Conservation (phyloP, 2,888 invertebrate genomes). For the Parasteatoda lunata region DNA sequence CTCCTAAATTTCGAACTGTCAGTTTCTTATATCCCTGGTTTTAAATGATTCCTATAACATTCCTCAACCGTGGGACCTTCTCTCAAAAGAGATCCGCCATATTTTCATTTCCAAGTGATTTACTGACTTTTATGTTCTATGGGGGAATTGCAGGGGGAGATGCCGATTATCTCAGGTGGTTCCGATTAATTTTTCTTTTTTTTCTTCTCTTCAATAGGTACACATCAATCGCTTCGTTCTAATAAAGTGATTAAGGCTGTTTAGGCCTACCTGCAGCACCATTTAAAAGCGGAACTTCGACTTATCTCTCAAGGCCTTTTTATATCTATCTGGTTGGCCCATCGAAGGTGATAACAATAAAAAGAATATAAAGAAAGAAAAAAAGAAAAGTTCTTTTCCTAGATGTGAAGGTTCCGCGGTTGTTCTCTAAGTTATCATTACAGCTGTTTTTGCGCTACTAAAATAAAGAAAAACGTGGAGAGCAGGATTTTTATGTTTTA, state of each 20-base stretch:
- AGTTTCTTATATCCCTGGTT: background rate
- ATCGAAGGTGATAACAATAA: constrained; percentile 18
- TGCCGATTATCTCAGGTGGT: constrained; percentile 3
- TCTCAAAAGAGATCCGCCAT: background rate
- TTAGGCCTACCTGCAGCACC: constrained; percentile 1
- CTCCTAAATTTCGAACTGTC: background rate
- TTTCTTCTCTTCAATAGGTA: background rate
- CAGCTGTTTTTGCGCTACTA: constrained; percentile 2
- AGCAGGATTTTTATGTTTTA: too few species aligned
- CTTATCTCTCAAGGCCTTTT: constrained; percentile 7
- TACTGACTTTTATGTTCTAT: background rate
- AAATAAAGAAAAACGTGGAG: too few species aligned
- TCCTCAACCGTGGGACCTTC: background rate
- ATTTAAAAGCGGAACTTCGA: constrained; percentile 40
- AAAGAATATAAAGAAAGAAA: background rate
- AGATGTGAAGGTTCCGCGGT: constrained; percentile 11
- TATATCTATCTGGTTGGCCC: background rate
- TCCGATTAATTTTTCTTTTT: background rate
- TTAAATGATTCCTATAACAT: background rate
- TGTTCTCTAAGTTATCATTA: constrained; percentile 25
- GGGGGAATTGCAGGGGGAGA: background rate
- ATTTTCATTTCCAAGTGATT: constrained; percentile 5
- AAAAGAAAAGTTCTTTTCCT: background rate
- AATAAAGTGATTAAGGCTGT: constrained; percentile 54
- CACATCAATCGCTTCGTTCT: background rate